Conservation (phyloP, 2,888 invertebrate species). For the Drosophila barbarae region DNA sequence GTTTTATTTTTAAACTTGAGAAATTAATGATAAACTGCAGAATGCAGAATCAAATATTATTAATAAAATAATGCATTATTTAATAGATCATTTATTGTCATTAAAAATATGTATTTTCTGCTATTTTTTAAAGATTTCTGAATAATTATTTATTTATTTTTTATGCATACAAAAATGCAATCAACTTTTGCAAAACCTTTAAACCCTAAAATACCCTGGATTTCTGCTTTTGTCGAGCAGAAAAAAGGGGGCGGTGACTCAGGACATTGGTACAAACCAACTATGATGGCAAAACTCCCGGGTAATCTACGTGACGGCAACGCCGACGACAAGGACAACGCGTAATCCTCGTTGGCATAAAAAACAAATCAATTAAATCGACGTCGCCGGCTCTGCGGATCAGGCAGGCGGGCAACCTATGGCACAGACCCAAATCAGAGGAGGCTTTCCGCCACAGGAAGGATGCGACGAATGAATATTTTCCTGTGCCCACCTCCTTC, state of each 20-base stretch:
- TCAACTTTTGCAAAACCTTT: not conserved
- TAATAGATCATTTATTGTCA: too few relatives aligned
- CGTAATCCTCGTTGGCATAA: conserved; percentile 79
- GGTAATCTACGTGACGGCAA: conserved; percentile 70
- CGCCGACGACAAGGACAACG: conserved; percentile 62
- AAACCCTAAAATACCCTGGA: not conserved
- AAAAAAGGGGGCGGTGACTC: conserved; percentile 16
- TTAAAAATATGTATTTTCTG: too few relatives aligned
- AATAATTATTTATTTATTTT: too few relatives aligned
- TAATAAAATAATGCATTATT: too few relatives aligned
- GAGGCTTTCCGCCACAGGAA: conserved; percentile 67
- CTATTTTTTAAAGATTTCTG: too few relatives aligned
- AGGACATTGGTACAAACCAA: conserved; percentile 22
- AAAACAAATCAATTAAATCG: conserved; percentile 80
- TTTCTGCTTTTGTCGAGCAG: not conserved
- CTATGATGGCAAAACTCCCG: conserved; percentile 31
- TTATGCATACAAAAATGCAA: not conserved
- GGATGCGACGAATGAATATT: conserved; percentile 77
- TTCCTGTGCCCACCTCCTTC: conserved; percentile 55
- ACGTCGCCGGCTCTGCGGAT: conserved; percentile 37
- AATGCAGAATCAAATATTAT: not conserved
- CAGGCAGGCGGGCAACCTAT: conserved; percentile 38
- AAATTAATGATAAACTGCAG: not conserved
- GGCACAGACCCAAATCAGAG: conserved; percentile 57
- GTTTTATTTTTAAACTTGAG: not conserved